Evolutionary conservation across 2,888 invertebrate genomes (phyloP).

Genomic region (Ormyrus pomaceus): DNA sequence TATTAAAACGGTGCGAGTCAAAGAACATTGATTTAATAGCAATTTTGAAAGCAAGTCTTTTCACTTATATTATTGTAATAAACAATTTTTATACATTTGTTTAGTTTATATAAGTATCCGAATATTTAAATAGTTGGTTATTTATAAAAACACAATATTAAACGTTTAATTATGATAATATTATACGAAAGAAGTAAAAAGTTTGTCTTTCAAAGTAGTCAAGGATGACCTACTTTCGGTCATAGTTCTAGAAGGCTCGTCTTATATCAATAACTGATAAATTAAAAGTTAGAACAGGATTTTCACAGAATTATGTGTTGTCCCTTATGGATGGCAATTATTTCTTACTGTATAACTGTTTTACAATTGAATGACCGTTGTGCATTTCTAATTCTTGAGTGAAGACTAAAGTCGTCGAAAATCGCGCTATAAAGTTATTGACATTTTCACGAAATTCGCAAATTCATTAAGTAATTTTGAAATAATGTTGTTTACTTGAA

Average conservation of each 20-base stretch:
- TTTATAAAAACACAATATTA: constrained; percentile 1
- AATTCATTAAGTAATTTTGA: constrained; percentile 4
- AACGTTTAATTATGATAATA: constrained; percentile 18
- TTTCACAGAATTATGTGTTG: not conserved
- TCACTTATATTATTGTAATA: constrained; percentile 7
- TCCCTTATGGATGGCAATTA: constrained; percentile 10
- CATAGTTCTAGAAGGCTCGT: not conserved
- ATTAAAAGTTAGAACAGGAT: constrained; percentile 4
- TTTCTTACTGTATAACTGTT: constrained; percentile 4
- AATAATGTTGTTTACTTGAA: constrained; percentile 5
- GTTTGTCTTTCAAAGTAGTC: constrained; percentile 8
- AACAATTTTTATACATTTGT: constrained; percentile 3
- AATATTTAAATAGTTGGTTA: constrained; percentile 3
- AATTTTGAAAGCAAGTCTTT: constrained; percentile 27
- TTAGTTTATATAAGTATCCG: constrained; percentile 21
- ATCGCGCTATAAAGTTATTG: not conserved
- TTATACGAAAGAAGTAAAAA: constrained; percentile 16
- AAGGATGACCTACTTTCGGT: constrained; percentile 21
- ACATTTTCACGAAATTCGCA: not conserved
- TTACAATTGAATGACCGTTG: constrained; percentile 7
- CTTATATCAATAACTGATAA: constrained; percentile 21
- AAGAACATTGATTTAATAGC: constrained; percentile 14
- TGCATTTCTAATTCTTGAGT: not conserved
- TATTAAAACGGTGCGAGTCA: constrained; percentile 17
- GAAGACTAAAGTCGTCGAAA: not conserved